These are phyloP conservation scores for Hydrolagus affinis DNA, from an alignment of 2,113 vertebrate species.

Conservation along the genomic window DNA sequence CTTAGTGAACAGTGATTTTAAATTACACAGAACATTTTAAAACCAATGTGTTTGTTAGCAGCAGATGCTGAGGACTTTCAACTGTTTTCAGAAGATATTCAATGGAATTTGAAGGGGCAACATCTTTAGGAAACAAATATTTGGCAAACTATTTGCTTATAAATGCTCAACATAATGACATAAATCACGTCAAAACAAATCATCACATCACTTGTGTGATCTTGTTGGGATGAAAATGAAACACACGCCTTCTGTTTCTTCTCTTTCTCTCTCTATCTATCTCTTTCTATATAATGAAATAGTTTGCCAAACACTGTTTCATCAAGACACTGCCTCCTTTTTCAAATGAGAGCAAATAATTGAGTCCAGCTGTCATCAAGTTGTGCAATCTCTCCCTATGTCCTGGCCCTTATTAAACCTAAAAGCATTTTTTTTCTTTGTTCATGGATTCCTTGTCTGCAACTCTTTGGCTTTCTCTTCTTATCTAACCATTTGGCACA, in stretches of 20 bases:
- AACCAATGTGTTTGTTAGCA: background rate
- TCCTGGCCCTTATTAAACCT: background rate
- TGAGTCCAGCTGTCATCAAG: slow-evolving; percentile 5
- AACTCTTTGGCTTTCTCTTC: slow-evolving; percentile 5
- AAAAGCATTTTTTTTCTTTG: slow-evolving; percentile 15
- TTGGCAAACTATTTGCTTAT: background rate
- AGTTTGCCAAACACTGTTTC: slow-evolving; percentile 19
- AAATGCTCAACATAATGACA: background rate
- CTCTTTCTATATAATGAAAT: background rate
- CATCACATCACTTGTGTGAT: background rate
- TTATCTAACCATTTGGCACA: background rate
- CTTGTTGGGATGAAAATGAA: background rate
- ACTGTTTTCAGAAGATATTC: background rate
- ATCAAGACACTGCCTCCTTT: slow-evolving; percentile 9
- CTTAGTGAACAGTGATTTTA: too few relatives aligned
- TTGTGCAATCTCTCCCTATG: background rate
- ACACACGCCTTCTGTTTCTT: background rate
- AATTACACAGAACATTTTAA: too few relatives aligned
- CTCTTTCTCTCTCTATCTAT: background rate
- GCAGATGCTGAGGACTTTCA: background rate
- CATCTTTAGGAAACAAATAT: background rate
- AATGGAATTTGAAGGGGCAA: background rate
- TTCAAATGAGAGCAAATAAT: slow-evolving; percentile 3
- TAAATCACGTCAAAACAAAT: background rate
- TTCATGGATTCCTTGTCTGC: background rate